Base-by-base conservation (phyloP, 2,888 invertebrate species). In the Macrophya alboannulata region DNA sequence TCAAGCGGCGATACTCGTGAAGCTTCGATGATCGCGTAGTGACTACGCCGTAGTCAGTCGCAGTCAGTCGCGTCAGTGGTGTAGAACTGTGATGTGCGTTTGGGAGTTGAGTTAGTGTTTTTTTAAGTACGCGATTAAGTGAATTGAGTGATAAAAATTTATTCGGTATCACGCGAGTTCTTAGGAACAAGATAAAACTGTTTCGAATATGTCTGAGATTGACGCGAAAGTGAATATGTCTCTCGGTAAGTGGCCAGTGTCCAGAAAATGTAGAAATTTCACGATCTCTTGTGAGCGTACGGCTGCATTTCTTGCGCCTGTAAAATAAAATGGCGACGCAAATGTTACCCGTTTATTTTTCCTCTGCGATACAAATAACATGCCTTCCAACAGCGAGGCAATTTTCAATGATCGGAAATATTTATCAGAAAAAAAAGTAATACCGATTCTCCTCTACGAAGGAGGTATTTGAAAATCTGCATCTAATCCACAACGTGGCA, bases 151-250 rank as follows among this genome's bases (percentile, higher is more conserved):
- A 43, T 43, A 45, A 79, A 79, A 15, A 86, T 74, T 37, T 17
- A 65, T 85, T 83, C 81, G 40, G 77, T 85, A 81, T 85, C 85
- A 55, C 82, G 84, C 85, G 85, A 84, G 86, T 86, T 88, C 81
- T 17, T 85, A 5, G 21, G 68, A 74, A 62, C 71, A 59, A 62
- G 37, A 25, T 37, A 86, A 82, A 82, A 85, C 79, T 76, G 15
- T 55, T 51, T 48, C 45, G 43, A 92, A 89, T 84, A 93, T 93
- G 93, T 91, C 93, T 86, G 93, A 93, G 88, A 90, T 93, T 89
- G 93, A 93, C 88, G 92, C 92, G 68, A 93, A 93, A 93, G 92
- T 93, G 89, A 93, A 93, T 89, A 93, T 93, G 93, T 93, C 93
- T 88, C 93, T 93, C 88, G 93, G 93, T 93, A 93, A 93, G 93